These are phyloP conservation scores for Montipora foliosa DNA, from an alignment of 64 coral and sea anemone species.

Conservation along the genomic window DNA sequence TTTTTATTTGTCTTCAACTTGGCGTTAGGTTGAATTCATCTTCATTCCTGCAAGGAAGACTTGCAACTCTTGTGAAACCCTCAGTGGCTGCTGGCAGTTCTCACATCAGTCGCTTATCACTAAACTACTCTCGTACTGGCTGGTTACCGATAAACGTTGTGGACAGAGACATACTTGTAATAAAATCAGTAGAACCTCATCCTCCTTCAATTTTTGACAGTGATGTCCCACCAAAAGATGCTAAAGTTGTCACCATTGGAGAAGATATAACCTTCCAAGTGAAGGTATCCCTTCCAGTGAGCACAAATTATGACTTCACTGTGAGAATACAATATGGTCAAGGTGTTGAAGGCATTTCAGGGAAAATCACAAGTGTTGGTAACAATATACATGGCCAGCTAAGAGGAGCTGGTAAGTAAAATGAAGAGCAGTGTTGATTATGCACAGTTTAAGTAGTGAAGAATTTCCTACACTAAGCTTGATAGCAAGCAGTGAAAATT, in stretches of 20 bases:
- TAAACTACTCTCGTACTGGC: conserved; percentile 47
- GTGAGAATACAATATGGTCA: conserved; percentile 39
- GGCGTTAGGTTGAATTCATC: conserved; percentile 32
- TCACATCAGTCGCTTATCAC: conserved; percentile 22
- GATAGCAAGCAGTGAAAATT: too few species aligned
- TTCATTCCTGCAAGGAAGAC: conserved; percentile 24
- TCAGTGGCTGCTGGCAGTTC: conserved; percentile 59
- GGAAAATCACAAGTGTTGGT: conserved; percentile 44
- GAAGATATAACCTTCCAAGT: conserved; percentile 67
- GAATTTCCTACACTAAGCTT: too few species aligned
- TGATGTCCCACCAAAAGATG: conserved; percentile 29
- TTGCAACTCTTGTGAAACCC: conserved; percentile 35
- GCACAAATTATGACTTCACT: conserved; percentile 60
- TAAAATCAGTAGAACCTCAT: conserved; percentile 18
- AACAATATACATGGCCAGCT: conserved; percentile 49
- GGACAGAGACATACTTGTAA: neutral
- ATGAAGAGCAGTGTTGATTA: neutral
- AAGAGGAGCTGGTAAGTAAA: conserved; percentile 49
- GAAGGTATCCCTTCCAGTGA: conserved; percentile 70
- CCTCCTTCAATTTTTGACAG: conserved; percentile 21
- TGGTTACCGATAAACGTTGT: conserved; percentile 29
- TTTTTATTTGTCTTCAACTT: neutral
- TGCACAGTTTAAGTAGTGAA: neutral
- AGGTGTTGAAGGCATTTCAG: conserved; percentile 59
- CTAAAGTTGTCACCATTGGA: conserved; percentile 57